Base-by-base conservation (phyloP, 2,888 invertebrate genomes). In the Heterodera filipjevi region DNA sequence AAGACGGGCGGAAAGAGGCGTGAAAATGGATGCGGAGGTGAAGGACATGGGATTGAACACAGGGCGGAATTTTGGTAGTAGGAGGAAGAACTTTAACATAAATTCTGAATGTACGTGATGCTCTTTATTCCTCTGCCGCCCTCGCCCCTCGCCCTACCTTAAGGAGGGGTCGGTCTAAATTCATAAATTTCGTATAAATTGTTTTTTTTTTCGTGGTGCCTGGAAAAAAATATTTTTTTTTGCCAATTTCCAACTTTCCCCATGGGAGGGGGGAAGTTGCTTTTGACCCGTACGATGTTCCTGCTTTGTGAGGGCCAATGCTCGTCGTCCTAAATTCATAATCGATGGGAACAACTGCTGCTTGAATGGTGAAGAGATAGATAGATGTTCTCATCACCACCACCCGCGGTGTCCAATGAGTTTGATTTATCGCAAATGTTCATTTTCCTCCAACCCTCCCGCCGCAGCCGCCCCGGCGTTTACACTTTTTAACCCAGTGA, bases 351-450 rank as follows among this genome's bases (percentile, higher is more conserved):
- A 32, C 66, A 66, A 66, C 35, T 66, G 66, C 39, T 39, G 39
- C 39, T 39, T 19, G 33, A 66, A 10, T 39, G 39, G 39, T 6
- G 39, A 39, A 39, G 12, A 39, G 39, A 39, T 39, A 39, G 39
- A 39, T 39, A 39, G 66, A 32, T 66, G 66, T 66, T 32, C 66
- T 66, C 16, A 2, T 32, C 66, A 14, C 66, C 39, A 39, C 39
- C 39, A 39, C 27, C n/a, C 6, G 59, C 16, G 59, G 59, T 16
- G 49, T 39, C 39, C n/a, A 59, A n/a, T 66, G 66, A 33, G 66
- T 35, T 27, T 66, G 66, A 66, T 66, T 66, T 66, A 66, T 66
- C 66, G 66, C 32, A 66, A 66, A 66, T 30, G 66, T 66, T 66
- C 66, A 35, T 32, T 32, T n/a, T 27, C 66, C 66, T 16, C 16